phyloP scores from a whole-genome alignment of 2,797 vertebrate species.

The Pipistrellus pipistrellus region DNA sequence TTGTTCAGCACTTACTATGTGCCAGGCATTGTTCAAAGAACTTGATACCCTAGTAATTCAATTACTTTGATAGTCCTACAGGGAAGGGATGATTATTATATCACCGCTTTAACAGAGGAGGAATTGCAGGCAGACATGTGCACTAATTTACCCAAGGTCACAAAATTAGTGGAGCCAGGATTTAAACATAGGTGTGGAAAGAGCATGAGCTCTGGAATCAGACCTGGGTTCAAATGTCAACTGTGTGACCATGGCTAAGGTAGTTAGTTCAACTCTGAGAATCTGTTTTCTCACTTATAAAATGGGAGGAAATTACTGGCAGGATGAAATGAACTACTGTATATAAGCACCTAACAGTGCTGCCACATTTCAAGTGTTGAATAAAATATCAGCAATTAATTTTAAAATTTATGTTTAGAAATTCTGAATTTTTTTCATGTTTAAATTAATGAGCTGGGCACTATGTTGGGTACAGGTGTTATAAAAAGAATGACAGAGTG shows the following conservation, averaged over 20 bases:
- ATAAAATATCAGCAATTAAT: constrained; percentile 19
- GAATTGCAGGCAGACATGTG: no score
- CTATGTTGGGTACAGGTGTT: neutral
- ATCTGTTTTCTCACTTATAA: constrained; percentile 39
- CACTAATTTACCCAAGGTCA: constrained; percentile 42
- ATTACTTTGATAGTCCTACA: neutral
- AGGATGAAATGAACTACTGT: constrained; percentile 34
- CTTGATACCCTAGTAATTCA: neutral
- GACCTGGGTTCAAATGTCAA: constrained; percentile 7
- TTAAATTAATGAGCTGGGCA: constrained; percentile 38
- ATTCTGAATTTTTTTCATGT: constrained; percentile 1
- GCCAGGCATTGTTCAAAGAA: constrained; percentile 23
- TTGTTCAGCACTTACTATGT: neutral
- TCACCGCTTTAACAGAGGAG: constrained; percentile 40
- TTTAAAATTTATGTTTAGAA: constrained; percentile 53
- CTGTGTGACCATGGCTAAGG: neutral
- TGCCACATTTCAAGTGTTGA: neutral
- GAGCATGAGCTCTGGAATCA: constrained; percentile 37
- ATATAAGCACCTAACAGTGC: neutral
- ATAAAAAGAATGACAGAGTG: constrained; percentile 17
- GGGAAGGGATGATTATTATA: neutral
- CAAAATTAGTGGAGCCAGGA: neutral
- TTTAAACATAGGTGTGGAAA: neutral
- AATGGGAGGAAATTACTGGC: constrained; percentile 33
- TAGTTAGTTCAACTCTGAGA: neutral